phyloP scores from a whole-genome alignment of 2,113 vertebrate genomes.

The Ginglymostoma cirratum region DNA sequence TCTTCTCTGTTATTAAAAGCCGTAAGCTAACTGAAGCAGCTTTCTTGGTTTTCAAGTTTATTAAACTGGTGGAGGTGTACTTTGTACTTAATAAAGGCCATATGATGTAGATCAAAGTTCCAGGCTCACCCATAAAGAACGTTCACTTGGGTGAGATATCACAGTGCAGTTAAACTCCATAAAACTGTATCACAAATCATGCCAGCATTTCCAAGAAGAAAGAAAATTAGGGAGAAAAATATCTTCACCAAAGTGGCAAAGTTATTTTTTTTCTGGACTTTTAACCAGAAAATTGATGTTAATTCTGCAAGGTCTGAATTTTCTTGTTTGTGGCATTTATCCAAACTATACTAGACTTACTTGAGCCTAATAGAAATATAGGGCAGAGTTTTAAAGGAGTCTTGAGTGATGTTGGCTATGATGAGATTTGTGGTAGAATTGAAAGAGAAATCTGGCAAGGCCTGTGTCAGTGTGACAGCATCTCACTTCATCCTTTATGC shows the following conservation, averaged over 20 bases:
- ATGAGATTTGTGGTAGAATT: too few species aligned
- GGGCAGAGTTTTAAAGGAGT: background rate
- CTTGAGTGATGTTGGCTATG: too few species aligned
- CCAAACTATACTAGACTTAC: background rate
- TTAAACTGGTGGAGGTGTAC: background rate
- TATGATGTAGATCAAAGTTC: background rate
- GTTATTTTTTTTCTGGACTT: background rate
- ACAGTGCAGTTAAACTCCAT: background rate
- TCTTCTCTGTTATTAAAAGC: background rate
- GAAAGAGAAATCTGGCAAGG: too few species aligned
- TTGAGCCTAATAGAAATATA: background rate
- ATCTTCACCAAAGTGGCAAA: background rate
- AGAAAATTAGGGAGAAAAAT: background rate
- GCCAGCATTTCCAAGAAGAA: background rate
- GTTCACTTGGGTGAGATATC: background rate
- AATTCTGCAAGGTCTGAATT: background rate
- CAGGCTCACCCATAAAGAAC: background rate
- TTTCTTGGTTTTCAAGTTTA: background rate
- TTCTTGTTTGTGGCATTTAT: background rate
- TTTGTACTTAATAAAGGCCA: background rate
- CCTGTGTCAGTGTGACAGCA: too few species aligned
- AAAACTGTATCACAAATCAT: background rate
- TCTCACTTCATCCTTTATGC: too few species aligned
- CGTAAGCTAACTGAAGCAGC: background rate
- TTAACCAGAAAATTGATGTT: too few species aligned